These are phyloP conservation scores for Malurus cyaneus DNA, from an alignment of 2,113 vertebrate species.

Conservation along the genomic window DNA sequence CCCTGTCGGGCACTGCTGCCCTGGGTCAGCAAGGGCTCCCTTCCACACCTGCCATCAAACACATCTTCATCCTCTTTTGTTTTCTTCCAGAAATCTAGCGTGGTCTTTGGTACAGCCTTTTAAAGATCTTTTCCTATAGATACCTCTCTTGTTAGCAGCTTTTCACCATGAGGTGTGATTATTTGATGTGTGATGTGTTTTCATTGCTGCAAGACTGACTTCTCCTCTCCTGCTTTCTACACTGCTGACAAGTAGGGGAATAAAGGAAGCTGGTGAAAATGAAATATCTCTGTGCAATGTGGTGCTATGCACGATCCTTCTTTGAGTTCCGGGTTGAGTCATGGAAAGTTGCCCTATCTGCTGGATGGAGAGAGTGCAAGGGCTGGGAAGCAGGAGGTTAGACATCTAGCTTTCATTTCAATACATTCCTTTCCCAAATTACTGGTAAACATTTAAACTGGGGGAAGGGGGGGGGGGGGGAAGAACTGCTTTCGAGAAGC, in stretches of 20 bases:
- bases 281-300: neutral
- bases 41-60: neutral
- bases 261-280: neutral
- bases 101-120: neutral
- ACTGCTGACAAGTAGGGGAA: neutral
- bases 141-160: neutral
- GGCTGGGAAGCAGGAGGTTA: neutral
- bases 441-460: neutral
- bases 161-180: neutral
- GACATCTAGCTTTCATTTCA: neutral
- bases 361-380: neutral
- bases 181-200: neutral
- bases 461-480: no score
- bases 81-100: neutral
- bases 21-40: neutral
- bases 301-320: neutral
- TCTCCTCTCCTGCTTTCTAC: neutral
- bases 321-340: neutral
- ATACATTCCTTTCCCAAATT: neutral
- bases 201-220: neutral
- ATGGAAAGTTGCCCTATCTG: neutral
- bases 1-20: rapidly evolving
- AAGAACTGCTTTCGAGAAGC: neutral
- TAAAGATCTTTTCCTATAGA: neutral
- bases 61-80: no score